Conservation (phyloP, 2,888 invertebrate genomes). For the Leptarthrus brevirostris region DNA sequence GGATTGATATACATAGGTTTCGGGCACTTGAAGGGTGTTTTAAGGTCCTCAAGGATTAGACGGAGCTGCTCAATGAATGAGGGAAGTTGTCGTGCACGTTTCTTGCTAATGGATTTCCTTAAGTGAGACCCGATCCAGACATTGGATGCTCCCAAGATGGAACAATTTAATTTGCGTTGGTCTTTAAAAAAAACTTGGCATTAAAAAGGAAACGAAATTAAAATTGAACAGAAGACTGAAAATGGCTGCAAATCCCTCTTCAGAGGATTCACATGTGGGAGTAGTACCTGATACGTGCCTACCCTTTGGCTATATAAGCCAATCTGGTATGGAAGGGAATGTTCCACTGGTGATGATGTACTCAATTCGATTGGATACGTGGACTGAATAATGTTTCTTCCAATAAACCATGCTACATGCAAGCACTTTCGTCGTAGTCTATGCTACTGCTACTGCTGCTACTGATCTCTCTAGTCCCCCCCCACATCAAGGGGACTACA, state of each 20-base stretch:
- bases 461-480: neutral
- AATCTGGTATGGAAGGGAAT: conserved; percentile 24
- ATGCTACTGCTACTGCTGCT: too few species aligned
- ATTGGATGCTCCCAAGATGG: conserved; percentile 34
- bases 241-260: conserved; percentile 37
- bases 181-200: conserved; percentile 21
- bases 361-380: conserved; percentile 49
- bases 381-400: conserved; percentile 44
- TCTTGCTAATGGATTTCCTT: conserved; percentile 48
- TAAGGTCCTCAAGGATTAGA: conserved; percentile 26
- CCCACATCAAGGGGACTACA: neutral
- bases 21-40: conserved; percentile 11
- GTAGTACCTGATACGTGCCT: conserved; percentile 42
- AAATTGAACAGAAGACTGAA: conserved; percentile 39
- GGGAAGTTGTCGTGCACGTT: conserved; percentile 38
- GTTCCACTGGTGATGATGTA: conserved; percentile 46
- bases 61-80: neutral
- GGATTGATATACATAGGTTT: conserved; percentile 45
- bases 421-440: conserved; percentile 6
- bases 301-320: conserved; percentile 45
- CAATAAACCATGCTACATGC: conserved; percentile 32
- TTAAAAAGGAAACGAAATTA: conserved; percentile 40
- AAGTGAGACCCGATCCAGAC: conserved; percentile 18
- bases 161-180: conserved; percentile 48
- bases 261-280: conserved; percentile 12